Evolutionary conservation across 2,113 vertebrate genomes (phyloP).

Genomic region (Limanda limanda): DNA sequence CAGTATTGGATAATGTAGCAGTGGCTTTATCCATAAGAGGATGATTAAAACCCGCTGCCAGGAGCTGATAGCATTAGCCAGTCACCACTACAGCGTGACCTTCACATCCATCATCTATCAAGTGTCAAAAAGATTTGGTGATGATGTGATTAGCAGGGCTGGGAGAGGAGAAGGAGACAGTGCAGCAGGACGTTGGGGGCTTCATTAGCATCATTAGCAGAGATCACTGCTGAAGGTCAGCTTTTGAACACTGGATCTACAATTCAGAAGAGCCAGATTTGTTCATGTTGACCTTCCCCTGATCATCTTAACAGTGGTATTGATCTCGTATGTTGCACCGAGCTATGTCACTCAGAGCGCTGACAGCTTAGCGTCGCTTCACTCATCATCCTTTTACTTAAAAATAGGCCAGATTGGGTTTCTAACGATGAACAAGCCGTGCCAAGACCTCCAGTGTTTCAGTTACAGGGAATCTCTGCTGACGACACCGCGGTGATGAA

Average conservation of each 20-base stretch:
- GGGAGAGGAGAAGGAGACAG: constrained; percentile 33
- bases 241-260: constrained; percentile 24
- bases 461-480: background rate
- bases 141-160: constrained; percentile 57
- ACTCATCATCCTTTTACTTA: background rate
- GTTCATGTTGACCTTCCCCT: constrained; percentile 57
- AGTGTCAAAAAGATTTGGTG: constrained; percentile 63
- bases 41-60: constrained; percentile 76
- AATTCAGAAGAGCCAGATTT: constrained; percentile 30
- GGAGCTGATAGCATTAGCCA: constrained; percentile 70
- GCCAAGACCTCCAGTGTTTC: constrained; percentile 3
- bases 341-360: constrained; percentile 6
- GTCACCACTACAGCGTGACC: constrained; percentile 65
- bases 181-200: constrained; percentile 24
- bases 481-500: background rate
- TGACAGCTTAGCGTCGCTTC: constrained; percentile 3
- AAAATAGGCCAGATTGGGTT: constrained; percentile 21
- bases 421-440: constrained; percentile 23
- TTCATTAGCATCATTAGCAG: constrained; percentile 57
- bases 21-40: constrained; percentile 65
- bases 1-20: constrained; percentile 71
- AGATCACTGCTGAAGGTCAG: constrained; percentile 49
- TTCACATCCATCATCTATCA: constrained; percentile 68
- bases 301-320: constrained; percentile 31
- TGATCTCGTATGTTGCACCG: constrained; percentile 32